phyloP scores from a whole-genome alignment of 2,888 invertebrate species.

The Halictus quadricinctus region DNA sequence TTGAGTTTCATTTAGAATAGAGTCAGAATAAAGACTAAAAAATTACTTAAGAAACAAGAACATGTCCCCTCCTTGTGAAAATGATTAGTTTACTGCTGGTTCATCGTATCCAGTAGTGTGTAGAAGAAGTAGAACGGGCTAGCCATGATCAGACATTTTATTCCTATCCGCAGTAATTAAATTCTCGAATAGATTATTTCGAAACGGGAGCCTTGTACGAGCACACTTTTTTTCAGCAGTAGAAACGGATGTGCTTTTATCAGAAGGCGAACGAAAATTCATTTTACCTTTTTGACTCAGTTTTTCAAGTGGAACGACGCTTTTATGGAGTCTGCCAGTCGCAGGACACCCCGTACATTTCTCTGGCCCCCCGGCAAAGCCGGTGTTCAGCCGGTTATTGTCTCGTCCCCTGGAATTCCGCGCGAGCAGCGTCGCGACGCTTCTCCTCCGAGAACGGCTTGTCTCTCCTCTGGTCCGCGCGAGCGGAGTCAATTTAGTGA shows the following conservation, averaged over 20 bases:
- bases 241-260: neutral
- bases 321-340: neutral
- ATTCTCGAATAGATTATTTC: neutral
- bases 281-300: neutral
- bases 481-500: slow-evolving; percentile 40
- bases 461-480: neutral
- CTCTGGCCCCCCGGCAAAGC: neutral
- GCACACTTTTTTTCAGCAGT: neutral
- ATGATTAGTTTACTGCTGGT: neutral
- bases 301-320: neutral
- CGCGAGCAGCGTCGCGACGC: slow-evolving; percentile 25
- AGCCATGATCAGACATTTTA: neutral
- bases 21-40: too few species aligned
- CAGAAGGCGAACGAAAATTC: neutral
- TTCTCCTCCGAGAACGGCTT: slow-evolving; percentile 1
- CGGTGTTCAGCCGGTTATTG: slow-evolving; percentile 2
- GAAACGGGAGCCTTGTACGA: neutral
- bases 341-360: slow-evolving; percentile 1
- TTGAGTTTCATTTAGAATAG: too few species aligned
- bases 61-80: too few species aligned
- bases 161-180: neutral
- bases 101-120: neutral
- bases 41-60: too few species aligned
- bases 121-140: neutral
- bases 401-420: slow-evolving; percentile 10